Evolutionary conservation across 2,113 vertebrate species (phyloP).

Genomic region (Microcebus jonahi): DNA sequence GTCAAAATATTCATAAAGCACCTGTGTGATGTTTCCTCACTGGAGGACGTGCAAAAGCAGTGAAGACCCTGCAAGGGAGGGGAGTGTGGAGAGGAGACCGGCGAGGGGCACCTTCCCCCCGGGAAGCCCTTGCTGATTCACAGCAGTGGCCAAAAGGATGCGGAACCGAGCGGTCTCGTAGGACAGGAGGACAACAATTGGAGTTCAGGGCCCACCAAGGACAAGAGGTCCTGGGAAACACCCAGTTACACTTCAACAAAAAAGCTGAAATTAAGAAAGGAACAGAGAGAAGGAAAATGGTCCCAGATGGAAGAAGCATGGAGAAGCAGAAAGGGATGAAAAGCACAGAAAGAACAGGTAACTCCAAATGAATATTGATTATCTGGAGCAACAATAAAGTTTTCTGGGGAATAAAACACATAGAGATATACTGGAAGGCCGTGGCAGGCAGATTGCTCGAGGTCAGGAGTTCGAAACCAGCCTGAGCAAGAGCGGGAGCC

Average conservation of each 20-base stretch:
- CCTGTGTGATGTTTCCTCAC: neutral
- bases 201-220: neutral
- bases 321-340: neutral
- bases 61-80: neutral
- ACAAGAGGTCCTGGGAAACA: neutral
- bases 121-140: neutral
- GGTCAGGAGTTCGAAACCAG: no score
- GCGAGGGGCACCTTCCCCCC: neutral
- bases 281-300: neutral
- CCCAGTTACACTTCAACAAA: neutral
- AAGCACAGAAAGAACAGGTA: neutral
- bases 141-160: neutral
- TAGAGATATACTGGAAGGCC: neutral
- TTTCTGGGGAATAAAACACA: conserved; percentile 13
- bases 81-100: neutral
- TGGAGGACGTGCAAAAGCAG: neutral
- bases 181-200: neutral
- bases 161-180: neutral
- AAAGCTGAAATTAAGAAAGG: neutral
- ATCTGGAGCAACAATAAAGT: neutral
- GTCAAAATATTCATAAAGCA: conserved; percentile 22
- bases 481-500: no score
- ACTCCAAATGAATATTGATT: neutral
- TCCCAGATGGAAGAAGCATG: neutral
- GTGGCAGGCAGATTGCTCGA: no score